Evolutionary conservation across 2,113 vertebrate genomes (phyloP).

Genomic region (Aleadryas rufinucha): DNA sequence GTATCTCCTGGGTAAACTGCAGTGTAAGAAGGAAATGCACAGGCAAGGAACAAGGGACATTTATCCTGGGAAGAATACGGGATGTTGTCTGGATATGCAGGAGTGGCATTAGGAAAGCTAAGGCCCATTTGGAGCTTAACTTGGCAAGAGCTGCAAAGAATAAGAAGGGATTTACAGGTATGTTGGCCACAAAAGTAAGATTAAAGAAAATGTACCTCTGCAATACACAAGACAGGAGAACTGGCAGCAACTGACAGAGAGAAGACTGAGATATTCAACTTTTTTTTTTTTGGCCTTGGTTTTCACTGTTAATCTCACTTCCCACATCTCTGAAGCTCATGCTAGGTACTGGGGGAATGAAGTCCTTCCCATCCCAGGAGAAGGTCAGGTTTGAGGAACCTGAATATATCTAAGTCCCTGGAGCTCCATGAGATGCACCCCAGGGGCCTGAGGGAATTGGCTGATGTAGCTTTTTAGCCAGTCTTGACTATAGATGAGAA

Average conservation of each 20-base stretch:
- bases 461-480: not conserved
- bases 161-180: not conserved
- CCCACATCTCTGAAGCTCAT: not conserved
- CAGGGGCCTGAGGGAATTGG: not conserved
- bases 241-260: not conserved
- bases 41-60: not conserved
- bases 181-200: not conserved
- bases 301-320: not conserved
- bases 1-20: not conserved
- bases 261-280: not conserved
- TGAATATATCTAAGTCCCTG: not conserved
- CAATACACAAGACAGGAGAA: not conserved
- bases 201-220: not conserved
- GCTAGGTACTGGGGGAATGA: not conserved
- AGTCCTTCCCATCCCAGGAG: not conserved
- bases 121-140: not conserved
- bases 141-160: not conserved
- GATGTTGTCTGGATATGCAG: not conserved
- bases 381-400: not conserved
- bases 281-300: not conserved
- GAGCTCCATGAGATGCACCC: not conserved
- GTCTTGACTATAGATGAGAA: not conserved
- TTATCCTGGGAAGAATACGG: not conserved
- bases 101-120: not conserved
- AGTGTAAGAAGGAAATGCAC: not conserved